Evolutionary conservation across 2,888 invertebrate species (phyloP).

Genomic region (Selenia dentaria): DNA sequence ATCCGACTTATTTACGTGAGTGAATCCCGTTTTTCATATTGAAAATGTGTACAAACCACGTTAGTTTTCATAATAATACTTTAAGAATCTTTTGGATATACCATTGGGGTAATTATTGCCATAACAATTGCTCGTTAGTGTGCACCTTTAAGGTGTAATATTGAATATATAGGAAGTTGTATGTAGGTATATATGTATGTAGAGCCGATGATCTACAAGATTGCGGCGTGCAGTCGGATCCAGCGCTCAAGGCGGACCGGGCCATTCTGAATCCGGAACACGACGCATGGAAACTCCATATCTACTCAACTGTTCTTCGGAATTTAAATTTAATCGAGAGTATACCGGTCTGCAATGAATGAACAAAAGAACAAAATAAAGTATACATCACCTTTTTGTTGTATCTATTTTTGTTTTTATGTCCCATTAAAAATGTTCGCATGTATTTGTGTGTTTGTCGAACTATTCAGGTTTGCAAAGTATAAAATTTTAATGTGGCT

Average conservation of each 20-base stretch:
- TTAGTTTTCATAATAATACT: too few species aligned
- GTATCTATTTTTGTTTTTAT: conserved; percentile 29
- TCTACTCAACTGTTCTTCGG: conserved; percentile 48
- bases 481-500: conserved; percentile 15
- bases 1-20: too few species aligned
- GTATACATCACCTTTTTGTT: conserved; percentile 29
- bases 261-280: conserved; percentile 78
- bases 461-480: conserved; percentile 10
- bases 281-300: conserved; percentile 55
- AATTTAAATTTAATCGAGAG: conserved; percentile 30
- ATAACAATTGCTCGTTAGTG: too few species aligned
- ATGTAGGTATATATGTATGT: too few species aligned
- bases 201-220: conserved; percentile 76
- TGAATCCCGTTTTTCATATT: too few species aligned
- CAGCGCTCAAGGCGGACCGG: conserved; percentile 79
- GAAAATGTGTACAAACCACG: too few species aligned
- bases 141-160: too few species aligned
- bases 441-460: background rate
- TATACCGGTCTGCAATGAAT: conserved; percentile 31
- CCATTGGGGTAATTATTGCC: too few species aligned
- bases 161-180: too few species aligned
- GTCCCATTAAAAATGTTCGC: conserved; percentile 3
- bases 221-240: conserved; percentile 61
- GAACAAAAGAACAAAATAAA: conserved; percentile 31
- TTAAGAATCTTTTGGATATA: too few species aligned